Conservation (phyloP, 2,797 vertebrate genomes). For the Notamacropus eugenii region DNA sequence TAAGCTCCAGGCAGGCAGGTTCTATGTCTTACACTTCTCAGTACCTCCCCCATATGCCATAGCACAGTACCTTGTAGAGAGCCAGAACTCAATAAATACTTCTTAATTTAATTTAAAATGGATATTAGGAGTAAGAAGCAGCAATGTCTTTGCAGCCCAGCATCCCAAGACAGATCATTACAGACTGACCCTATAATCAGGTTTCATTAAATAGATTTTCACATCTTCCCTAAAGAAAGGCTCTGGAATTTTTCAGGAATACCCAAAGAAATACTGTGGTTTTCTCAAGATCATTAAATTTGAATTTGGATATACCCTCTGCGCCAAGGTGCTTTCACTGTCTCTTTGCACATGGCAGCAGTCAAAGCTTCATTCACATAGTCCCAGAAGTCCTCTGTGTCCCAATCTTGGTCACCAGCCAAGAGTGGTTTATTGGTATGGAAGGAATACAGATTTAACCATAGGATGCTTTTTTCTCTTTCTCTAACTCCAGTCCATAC, state of each 20-base stretch:
- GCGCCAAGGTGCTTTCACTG: neutral
- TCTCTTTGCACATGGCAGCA: neutral
- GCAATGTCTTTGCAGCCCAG: neutral
- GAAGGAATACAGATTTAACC: neutral
- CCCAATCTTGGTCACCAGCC: neutral
- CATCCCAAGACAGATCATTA: neutral
- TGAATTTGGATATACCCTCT: neutral
- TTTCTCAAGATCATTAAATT: neutral
- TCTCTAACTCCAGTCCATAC: neutral
- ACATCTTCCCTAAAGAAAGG: neutral
- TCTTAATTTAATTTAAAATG: conserved; percentile 6
- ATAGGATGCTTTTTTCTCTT: conserved; percentile 4
- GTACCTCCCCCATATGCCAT: neutral
- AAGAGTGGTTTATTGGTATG: neutral
- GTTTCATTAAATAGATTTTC: neutral
- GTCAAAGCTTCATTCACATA: neutral
- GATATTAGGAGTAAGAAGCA: neutral
- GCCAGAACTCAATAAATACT: neutral
- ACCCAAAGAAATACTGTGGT: neutral
- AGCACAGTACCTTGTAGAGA: neutral
- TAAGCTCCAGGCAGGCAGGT: neutral
- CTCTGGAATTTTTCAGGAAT: neutral
- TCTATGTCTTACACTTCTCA: neutral
- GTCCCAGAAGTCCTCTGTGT: neutral
- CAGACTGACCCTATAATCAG: rapidly evolving